Evolutionary conservation across 1,140 invertebrate genomes (phyloP), one percentile per base, ranked within the genome.

Genomic region (Ylistrum balloti): DNA sequence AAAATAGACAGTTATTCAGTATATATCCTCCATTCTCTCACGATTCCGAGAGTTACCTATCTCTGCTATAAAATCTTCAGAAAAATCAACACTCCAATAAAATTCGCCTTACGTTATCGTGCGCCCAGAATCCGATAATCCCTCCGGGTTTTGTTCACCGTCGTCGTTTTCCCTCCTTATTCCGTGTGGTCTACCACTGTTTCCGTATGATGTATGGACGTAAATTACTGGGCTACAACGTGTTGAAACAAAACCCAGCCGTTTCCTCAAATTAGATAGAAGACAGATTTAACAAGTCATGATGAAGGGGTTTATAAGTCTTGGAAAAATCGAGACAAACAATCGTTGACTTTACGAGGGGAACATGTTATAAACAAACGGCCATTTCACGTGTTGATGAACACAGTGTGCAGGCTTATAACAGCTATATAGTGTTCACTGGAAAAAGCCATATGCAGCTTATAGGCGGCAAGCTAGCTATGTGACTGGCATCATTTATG

Each of bases 241-340:
- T 45, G 41, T 45, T 45, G 41, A 74, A 74, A 74, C n/a, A 74
- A 74, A 74, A 74, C 22, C 56, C 22, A 9, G 13, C n/a, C 56
- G 56, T 74, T 74, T 74, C 17, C 22, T 22, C 56, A 74, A 74
- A 74, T 74, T 74, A n/a, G 56, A 74, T 74, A n/a, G 56, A 74
- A 28, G 56, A 9, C 56, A n/a, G 56, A 28, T 74, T 45, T n/a
- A 74, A n/a, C n/a, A 74, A n/a, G n/a, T 11, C 2, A 28, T 74
- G 17, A 17, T 9, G 17, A 28, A 17, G 56, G n/a, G 22, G n/a
- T 9, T 74, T 74, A 28, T 28, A 74, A n/a, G 3, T 74, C n/a
- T 74, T 28, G 22, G 28, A 3, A n/a, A 74, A 74, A n/a, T 22
- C 56, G 56, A 74, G 56, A 28, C 56, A n/a, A 74, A 74, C 22